Evolutionary conservation across 2,888 invertebrate genomes (phyloP).

Genomic region (Carabus problematicus): DNA sequence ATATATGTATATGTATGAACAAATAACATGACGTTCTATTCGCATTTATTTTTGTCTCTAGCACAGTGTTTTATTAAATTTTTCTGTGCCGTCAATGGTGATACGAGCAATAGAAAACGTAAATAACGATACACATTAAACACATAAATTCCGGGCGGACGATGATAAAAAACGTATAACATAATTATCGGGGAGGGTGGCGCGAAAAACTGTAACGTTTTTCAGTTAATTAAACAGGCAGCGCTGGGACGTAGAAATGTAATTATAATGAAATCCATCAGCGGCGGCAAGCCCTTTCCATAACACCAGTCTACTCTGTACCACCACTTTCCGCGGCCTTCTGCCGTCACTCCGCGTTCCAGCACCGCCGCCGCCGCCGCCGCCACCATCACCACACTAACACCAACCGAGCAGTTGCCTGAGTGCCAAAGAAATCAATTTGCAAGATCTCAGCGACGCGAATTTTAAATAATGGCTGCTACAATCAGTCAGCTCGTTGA

Average conservation of each 20-base stretch:
- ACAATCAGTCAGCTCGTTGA: constrained; percentile 45
- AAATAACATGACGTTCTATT: too few species aligned
- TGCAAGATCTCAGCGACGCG: constrained; percentile 56
- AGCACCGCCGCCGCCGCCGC: background rate
- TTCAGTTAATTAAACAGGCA: constrained; percentile 55
- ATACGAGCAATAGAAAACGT: background rate
- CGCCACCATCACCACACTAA: constrained; percentile 21
- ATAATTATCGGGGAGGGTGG: constrained; percentile 48
- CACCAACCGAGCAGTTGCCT: constrained; percentile 39
- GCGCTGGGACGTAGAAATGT: constrained; percentile 51
- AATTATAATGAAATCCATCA: constrained; percentile 59
- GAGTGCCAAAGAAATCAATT: constrained; percentile 57
- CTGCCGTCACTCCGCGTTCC: background rate
- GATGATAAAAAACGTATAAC: constrained; percentile 46
- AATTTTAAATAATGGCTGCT: constrained; percentile 57
- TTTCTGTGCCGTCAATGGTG: too few species aligned
- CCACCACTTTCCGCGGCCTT: background rate
- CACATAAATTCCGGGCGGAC: constrained; percentile 27
- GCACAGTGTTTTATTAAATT: too few species aligned
- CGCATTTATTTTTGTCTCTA: too few species aligned
- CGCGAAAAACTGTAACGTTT: constrained; percentile 44
- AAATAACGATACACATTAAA: constrained; percentile 27
- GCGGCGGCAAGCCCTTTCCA: constrained; percentile 47
- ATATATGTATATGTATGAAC: too few species aligned
- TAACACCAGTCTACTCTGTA: constrained; percentile 43